Base-by-base conservation (phyloP, 2,113 vertebrate species). In the Plecotus auritus region DNA sequence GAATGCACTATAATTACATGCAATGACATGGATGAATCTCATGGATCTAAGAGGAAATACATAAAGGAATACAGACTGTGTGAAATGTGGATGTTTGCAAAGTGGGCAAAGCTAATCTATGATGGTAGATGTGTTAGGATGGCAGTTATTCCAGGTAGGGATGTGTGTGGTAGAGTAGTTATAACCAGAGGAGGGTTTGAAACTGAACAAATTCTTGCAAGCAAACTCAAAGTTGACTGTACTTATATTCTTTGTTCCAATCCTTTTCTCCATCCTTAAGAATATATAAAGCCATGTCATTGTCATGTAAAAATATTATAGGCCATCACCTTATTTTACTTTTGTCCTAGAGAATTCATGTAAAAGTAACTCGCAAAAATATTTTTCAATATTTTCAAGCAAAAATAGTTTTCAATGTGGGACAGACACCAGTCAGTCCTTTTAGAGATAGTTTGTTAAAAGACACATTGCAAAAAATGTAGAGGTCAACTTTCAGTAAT, bases 301-400 rank as follows among this genome's bases (percentile, higher is more conserved):
- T 85, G 8, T 67, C 9, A 67, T 72, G 80, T 54, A 32, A 95
- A 81, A 96, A n/a, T 81, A 88, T 45, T 88, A 17, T 87, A 92
- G 14, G 22, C 17, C 4, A 72, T 42, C 8, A n/a, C 20, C 1
- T 64, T 91, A 77, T 89, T 85, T 86, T 91, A 35, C 72, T 73
- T 95, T 82, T 37, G 8, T 82, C n/a, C 5, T 72, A 85, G 1
- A 73, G 51, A 94, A 95, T 22, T 67, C 18, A 92, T 54, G 4
- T 72, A 69, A 95, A 93, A 40, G 11, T 42, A 54, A 95, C 9
- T 4, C 7, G 66, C 6, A 66, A 90, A 84, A 82, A 61, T 90
- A 76, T 28, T 81, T 92, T 80, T 54, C 30, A 67, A 10, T 66
- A 45, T 69, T 76, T 93, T 51, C 37, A 93, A 82, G 3, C 9